phyloP scores from a whole-genome alignment of 1,140 invertebrate species.

The Ptiloglossa arizonensis region DNA sequence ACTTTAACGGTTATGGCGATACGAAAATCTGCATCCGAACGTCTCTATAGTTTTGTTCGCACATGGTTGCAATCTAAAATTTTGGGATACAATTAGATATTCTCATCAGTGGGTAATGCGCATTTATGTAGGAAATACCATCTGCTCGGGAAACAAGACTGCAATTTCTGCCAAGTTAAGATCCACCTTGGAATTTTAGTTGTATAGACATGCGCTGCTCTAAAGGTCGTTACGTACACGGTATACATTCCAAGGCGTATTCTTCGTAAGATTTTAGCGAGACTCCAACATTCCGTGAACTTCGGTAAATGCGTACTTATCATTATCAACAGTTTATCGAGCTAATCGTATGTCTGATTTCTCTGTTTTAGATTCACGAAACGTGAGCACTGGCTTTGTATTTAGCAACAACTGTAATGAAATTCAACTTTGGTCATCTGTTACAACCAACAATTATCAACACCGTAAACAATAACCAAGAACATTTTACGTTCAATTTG shows the following conservation, averaged over 20 bases:
- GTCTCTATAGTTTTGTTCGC: no score
- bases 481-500: no score
- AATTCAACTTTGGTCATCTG: no score
- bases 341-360: no score
- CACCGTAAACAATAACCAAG: no score
- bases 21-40: neutral
- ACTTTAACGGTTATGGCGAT: slow-evolving; percentile 18
- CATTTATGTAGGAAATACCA: slow-evolving; percentile 19
- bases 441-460: no score
- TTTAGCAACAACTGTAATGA: no score
- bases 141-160: neutral
- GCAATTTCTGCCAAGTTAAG: slow-evolving; percentile 15
- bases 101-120: neutral
- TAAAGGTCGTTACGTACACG: slow-evolving; percentile 11
- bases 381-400: no score
- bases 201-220: neutral
- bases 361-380: no score
- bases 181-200: slow-evolving; percentile 19
- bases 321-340: no score
- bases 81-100: slow-evolving; percentile 21
- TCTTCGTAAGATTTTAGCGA: slow-evolving; percentile 19
- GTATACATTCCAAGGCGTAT: slow-evolving; percentile 1
- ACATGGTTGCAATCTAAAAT: neutral
- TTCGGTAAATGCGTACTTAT: neutral
- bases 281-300: neutral